These are phyloP conservation scores for Chaenogobius annularis DNA, from an alignment of 2,113 vertebrate genomes.

Conservation along the genomic window DNA sequence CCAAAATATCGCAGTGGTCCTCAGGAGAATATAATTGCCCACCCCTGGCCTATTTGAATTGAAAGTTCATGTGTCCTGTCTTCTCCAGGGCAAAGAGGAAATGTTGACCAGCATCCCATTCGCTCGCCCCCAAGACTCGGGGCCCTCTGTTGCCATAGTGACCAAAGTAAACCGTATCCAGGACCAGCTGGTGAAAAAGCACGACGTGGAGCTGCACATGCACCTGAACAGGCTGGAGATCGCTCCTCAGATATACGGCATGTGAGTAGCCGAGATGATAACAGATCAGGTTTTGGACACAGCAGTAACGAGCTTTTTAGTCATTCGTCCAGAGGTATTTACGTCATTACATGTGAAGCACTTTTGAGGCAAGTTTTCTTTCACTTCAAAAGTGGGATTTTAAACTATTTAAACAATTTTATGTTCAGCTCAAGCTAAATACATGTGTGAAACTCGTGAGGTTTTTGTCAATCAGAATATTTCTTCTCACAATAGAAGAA, in stretches of 20 bases:
- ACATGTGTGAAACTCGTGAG: too few relatives aligned
- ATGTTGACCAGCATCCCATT: constrained; percentile 93
- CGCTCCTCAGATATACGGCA: constrained; percentile 96
- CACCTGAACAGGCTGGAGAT: constrained; percentile 97
- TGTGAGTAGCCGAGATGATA: constrained; percentile 78
- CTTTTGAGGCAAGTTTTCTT: too few relatives aligned
- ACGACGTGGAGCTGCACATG: constrained; percentile 95
- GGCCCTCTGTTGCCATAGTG: constrained; percentile 95
- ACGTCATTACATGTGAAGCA: too few relatives aligned
- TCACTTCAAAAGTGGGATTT: too few relatives aligned
- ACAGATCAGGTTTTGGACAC: neutral
- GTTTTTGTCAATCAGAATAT: too few relatives aligned
- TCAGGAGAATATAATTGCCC: too few relatives aligned
- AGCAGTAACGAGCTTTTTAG: too few relatives aligned
- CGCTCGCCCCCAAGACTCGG: constrained; percentile 92
- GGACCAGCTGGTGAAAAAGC: constrained; percentile 95
- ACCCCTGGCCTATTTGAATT: neutral
- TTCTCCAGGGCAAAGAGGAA: constrained; percentile 88
- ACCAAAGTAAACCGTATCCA: constrained; percentile 98
- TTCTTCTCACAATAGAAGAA: too few relatives aligned
- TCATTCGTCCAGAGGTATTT: too few relatives aligned
- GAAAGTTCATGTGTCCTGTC: neutral
- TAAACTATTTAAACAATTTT: too few relatives aligned
- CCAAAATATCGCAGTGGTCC: too few relatives aligned
- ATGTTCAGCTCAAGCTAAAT: too few relatives aligned